Conservation (phyloP, 1,140 invertebrate genomes). For the Andricus grossulariae region DNA sequence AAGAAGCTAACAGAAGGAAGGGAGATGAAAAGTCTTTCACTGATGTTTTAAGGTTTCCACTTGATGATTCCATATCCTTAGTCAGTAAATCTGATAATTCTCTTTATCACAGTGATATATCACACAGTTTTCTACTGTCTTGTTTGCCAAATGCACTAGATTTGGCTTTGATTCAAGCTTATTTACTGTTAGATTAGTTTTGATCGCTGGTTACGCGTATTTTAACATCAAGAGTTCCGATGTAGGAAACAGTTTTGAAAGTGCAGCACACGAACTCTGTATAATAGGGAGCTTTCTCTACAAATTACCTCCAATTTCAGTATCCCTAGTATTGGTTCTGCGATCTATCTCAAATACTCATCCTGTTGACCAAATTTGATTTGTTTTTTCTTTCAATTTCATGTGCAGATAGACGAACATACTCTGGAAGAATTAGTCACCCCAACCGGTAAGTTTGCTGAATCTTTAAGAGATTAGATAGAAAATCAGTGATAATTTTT, state of each 20-base stretch:
- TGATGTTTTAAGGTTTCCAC: too few relatives aligned
- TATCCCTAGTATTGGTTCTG: background rate
- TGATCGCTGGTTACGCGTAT: background rate
- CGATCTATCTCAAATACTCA: background rate
- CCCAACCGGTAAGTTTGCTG: background rate
- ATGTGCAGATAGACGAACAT: background rate
- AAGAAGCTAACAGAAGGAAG: too few relatives aligned
- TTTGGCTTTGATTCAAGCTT: constrained; percentile 4
- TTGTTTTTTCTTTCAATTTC: background rate
- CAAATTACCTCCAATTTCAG: background rate
- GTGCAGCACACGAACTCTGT: background rate
- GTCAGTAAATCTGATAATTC: too few relatives aligned
- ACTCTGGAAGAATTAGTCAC: constrained; percentile 4
- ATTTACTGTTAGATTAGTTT: constrained; percentile 9
- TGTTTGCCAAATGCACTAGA: background rate
- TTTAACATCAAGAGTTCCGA: background rate
- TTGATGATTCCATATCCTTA: too few relatives aligned
- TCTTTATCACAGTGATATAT: too few relatives aligned
- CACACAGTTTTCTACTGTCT: too few relatives aligned
- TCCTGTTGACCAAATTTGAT: constrained; percentile 7
- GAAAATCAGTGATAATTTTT: too few relatives aligned
- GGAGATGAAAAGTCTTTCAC: too few relatives aligned
- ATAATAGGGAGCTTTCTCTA: background rate
- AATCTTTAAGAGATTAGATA: too few relatives aligned
- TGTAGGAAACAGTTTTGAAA: constrained; percentile 12